Evolutionary conservation across 1,140 invertebrate genomes (phyloP), one percentile per base, ranked within the genome.

Genomic region (Caenorhabditis inopinata): DNA sequence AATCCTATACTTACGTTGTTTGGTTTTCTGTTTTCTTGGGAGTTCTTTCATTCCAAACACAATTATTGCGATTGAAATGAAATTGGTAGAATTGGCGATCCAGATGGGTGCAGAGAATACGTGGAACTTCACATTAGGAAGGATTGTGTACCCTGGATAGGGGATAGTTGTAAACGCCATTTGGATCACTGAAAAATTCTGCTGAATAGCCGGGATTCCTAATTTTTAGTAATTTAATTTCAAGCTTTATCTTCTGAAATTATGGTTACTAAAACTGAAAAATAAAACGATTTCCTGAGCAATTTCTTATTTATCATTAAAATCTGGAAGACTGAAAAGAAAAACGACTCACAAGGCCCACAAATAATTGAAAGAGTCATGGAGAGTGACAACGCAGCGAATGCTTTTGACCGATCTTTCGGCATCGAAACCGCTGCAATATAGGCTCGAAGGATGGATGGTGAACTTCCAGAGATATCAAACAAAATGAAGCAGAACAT

Each of bases 111-210:
- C 78, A 14, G 78, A 79, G 29, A 74, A 79, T 9, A 79, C 45
- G 27, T 79, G 78, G 58, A 79, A 79, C 12, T 79, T 58, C 18
- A 79, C 27, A 27, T 62, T 25, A 11, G 78, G 78, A 21, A 79
- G 25, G 14, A 79, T 21, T n/a, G 46, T 62, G 27, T 51, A 74
- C 25, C 78, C 78, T 14, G 78, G 78, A 23, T 79, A 79, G 9
- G 62, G 46, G 14, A 79, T 79, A 35, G 51, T 47, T 29, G 78
- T 49, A 68, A 79, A 79, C 1, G 58, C 58, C 29, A 79, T 42
- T 79, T 79, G 78, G 23, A 58, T 68, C 27, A 79, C 78, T 78
- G 35, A 35, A 77, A n/a, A n/a, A n/a, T n/a, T n/a, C n/a, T n/a
- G n/a, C n/a, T n/a, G n/a, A n/a, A n/a, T n/a, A n/a, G n/a, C n/a